phyloP scores from a whole-genome alignment of 1,140 invertebrate species.

The Palaemon carinicauda region DNA sequence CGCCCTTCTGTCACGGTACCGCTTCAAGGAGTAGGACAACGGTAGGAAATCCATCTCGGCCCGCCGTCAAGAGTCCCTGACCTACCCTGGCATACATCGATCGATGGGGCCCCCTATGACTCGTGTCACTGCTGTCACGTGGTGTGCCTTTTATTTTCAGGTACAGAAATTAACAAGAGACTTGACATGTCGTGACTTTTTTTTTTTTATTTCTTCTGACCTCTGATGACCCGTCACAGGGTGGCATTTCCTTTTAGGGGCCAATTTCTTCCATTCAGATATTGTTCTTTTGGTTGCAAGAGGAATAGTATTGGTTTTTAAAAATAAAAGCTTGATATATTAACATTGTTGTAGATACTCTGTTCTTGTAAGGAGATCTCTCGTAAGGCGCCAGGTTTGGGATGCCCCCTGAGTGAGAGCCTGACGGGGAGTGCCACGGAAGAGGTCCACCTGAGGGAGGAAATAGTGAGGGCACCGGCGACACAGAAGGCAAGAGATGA shows the following conservation, averaged over 20 bases:
- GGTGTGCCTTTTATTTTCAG: not conserved
- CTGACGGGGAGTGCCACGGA: slow-evolving; percentile 94
- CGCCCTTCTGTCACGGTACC: slow-evolving; percentile 44
- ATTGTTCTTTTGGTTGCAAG: not conserved
- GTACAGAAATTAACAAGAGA: not conserved
- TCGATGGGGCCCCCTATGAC: slow-evolving; percentile 24
- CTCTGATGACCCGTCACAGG: not conserved
- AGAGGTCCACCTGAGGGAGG: slow-evolving; percentile 89
- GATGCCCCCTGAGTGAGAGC: slow-evolving; percentile 96
- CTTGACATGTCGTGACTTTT: not conserved
- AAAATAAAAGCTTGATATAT: not conserved
- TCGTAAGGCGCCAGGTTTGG: slow-evolving; percentile 91
- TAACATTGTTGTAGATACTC: slow-evolving; percentile 60
- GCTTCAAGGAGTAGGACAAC: slow-evolving; percentile 29
- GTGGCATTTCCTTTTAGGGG: not conserved
- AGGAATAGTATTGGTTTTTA: not conserved
- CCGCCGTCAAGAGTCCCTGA: slow-evolving; percentile 23
- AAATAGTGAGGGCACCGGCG: slow-evolving; percentile 96
- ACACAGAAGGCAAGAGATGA: slow-evolving; percentile 97
- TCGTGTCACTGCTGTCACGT: not conserved
- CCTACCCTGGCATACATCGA: slow-evolving; percentile 25
- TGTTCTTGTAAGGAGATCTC: slow-evolving; percentile 83
- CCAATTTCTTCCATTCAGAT: not conserved
- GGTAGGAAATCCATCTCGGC: slow-evolving; percentile 42
- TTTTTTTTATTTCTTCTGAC: not conserved